Percentiles rank a stretch among this genome's conserved stretches.
These are phyloP conservation scores for Telmatherina bonti DNA, from an alignment of 2,797 vertebrate genomes.

Conservation along the genomic window DNA sequence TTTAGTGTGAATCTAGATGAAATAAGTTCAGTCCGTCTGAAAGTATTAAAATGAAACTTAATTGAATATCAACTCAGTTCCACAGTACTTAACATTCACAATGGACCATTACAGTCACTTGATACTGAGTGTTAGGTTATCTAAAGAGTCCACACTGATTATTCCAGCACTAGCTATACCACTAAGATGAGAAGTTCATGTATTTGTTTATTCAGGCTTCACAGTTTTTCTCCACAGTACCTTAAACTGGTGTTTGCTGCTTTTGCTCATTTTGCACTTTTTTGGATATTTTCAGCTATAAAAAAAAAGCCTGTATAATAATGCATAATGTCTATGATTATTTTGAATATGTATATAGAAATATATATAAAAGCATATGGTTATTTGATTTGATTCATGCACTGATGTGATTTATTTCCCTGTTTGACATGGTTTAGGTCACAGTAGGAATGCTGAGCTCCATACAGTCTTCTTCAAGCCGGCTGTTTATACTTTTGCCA, in stretches of 20 bases:
- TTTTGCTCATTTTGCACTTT: conserved; percentile 66
- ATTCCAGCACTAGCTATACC: conserved; percentile 1
- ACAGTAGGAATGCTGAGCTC: background rate
- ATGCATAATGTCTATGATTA: conserved; percentile 62
- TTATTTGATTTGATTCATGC: conserved; percentile 49
- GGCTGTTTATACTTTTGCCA: conserved; percentile 10
- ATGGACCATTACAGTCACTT: conserved; percentile 14
- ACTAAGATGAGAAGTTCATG: conserved; percentile 11
- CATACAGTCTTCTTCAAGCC: background rate
- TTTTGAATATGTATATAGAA: conserved; percentile 56
- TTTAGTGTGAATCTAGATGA: conserved; percentile 12
- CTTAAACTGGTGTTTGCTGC: conserved; percentile 51
- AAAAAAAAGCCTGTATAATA: conserved; percentile 64
- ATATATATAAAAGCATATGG: conserved; percentile 77
- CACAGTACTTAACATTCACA: conserved; percentile 6
- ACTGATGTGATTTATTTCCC: conserved; percentile 29
- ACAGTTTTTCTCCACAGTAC: conserved; percentile 19
- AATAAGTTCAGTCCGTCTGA: background rate
- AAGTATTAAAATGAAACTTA: conserved; percentile 10
- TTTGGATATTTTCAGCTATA: conserved; percentile 54
- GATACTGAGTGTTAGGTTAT: conserved; percentile 2
- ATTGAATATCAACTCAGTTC: conserved; percentile 4
- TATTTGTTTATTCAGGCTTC: conserved; percentile 20
- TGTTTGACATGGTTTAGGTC: background rate
- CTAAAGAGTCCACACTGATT: conserved; percentile 8